A percentile compares a stretch with the other conserved stretches of the same genome.
phyloP scores from a whole-genome alignment of 1,140 invertebrate genomes.

The Drosophila nigrodunni region DNA sequence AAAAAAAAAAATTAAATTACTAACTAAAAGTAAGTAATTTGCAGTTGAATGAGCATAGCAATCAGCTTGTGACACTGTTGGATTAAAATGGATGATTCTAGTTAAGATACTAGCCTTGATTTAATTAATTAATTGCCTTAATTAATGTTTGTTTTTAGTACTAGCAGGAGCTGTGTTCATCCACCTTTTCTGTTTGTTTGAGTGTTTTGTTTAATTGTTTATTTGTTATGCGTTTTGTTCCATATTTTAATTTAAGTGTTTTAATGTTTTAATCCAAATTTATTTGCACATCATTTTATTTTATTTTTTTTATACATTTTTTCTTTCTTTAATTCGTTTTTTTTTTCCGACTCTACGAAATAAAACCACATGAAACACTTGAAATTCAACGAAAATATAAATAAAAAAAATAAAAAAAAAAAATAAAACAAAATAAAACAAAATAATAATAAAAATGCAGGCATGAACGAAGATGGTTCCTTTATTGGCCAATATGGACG shows the following conservation, averaged over 20 bases:
- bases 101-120: not conserved
- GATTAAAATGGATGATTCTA: slow-evolving; percentile 7
- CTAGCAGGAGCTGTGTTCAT: not conserved
- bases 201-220: slow-evolving; percentile 33
- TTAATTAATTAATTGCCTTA: not conserved
- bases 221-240: slow-evolving; percentile 35
- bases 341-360: not conserved
- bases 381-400: not conserved
- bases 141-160: not conserved
- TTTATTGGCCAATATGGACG: slow-evolving; percentile 98
- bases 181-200: slow-evolving; percentile 5
- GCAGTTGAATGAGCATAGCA: too few relatives aligned
- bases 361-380: not conserved
- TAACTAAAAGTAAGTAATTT: too few relatives aligned
- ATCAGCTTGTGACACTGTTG: slow-evolving; percentile 1
- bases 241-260: slow-evolving; percentile 26
- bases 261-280: slow-evolving; percentile 29
- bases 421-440: not conserved
- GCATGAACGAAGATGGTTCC: slow-evolving; percentile 99
- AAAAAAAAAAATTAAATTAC: too few relatives aligned
- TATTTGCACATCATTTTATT: slow-evolving; percentile 42
- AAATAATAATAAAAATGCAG: slow-evolving; percentile 84
- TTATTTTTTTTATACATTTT: slow-evolving; percentile 47
- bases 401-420: not conserved
- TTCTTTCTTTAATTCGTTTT: slow-evolving; percentile 15